Conservation (phyloP, 2,888 invertebrate species). For the Yponomeuta sedellus region DNA sequence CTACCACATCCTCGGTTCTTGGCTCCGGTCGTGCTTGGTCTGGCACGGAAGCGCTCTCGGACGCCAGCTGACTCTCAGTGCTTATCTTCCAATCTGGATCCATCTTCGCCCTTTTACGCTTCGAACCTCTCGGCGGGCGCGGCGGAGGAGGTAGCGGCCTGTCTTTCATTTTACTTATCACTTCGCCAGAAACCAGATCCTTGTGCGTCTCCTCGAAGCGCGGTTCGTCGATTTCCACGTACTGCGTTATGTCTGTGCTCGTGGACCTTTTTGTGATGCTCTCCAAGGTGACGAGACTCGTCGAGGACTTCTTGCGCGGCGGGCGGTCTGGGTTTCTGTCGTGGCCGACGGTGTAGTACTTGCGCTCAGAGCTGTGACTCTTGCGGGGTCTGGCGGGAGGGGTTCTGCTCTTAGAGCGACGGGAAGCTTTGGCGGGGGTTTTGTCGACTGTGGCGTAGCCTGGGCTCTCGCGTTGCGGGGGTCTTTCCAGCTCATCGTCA, state of each 20-base stretch:
- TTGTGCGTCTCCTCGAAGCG: conserved; percentile 77
- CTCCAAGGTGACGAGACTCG: conserved; percentile 71
- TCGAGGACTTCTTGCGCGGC: conserved; percentile 78
- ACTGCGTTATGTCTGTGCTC: conserved; percentile 71
- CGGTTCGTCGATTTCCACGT: conserved; percentile 78
- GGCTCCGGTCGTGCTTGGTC: conserved; percentile 20
- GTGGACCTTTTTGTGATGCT: conserved; percentile 63
- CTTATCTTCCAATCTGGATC: conserved; percentile 28
- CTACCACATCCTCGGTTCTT: conserved; percentile 61
- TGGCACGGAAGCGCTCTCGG: neutral
- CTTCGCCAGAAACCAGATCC: conserved; percentile 83
- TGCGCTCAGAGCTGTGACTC: conserved; percentile 71
- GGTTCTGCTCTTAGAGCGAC: conserved; percentile 74
- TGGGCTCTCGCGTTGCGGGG: conserved; percentile 66
- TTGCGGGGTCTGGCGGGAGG: conserved; percentile 62
- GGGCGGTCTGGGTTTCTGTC: conserved; percentile 78
- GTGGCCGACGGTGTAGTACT: conserved; percentile 81
- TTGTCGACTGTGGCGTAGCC: conserved; percentile 89
- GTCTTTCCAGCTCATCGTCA: conserved; percentile 46
- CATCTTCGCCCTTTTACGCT: conserved; percentile 47
- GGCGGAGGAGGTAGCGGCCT: conserved; percentile 92
- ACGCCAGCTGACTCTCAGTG: neutral
- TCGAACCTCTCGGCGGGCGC: conserved; percentile 83
- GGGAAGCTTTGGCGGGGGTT: conserved; percentile 77
- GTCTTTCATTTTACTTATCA: conserved; percentile 89